Evolutionary conservation across 2,113 vertebrate genomes (phyloP), one percentile per base, ranked within the genome.

Genomic region (Ginglymostoma cirratum): DNA sequence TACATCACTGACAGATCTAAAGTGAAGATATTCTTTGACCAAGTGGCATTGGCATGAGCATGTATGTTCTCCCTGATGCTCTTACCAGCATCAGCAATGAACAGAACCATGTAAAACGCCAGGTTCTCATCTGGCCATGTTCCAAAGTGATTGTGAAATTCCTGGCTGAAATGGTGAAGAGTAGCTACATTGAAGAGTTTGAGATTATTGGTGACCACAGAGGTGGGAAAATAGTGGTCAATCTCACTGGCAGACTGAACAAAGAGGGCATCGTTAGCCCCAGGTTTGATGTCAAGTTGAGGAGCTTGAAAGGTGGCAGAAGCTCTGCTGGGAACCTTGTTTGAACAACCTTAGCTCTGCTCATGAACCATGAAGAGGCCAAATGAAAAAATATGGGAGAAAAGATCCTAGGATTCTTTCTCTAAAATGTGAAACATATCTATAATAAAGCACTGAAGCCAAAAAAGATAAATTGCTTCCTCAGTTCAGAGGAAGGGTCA

Each of bases 311-410:
- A 99, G 99, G 97, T 99, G 99, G 99, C 99, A 99, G 97, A 99
- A 97, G 99, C 99, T 96, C 98, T 99, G 94, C 97, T 97, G 99
- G 99, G 97, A 99, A 98, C 96, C 99, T 99, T 97, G 99, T 99
- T 96, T 97, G 99, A 98, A 99, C 99, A 96, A 99, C 99, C 97
- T 99, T 99, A 96, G 99, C 99, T 98, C 99, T 99, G 97, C 99
- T 99, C 98, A 99, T 99, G 99, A 99, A 99, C 98, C 99, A 99
- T 0, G 99, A 99, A 98, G 99, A 99, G 98, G 99, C 99, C 96
- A 99, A 99, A 98, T 98, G 98, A 98, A 99, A 99, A 99, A 98
- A 99, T 98, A 99, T 99, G 97, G 99, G 99, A 99, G 99, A 98
- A 96, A 99, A 99, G 98, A 99, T 99, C 98, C 98, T 99, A 97